Base-by-base conservation (phyloP, 2,113 vertebrate species). In the Morone chrysops region DNA sequence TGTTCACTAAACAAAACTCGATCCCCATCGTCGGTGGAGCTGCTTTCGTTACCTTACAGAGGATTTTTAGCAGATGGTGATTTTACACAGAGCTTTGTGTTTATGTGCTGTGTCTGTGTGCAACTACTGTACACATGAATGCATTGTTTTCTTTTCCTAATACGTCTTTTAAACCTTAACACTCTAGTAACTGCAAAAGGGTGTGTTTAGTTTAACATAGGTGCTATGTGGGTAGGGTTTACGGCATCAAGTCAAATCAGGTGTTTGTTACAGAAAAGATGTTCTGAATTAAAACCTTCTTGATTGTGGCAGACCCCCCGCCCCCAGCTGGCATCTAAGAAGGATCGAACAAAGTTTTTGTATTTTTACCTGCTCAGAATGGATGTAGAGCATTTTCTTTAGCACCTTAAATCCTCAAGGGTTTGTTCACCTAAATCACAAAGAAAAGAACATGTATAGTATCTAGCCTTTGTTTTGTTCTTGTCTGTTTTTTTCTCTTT, bases 11-110 rank as follows among this genome's bases (percentile, higher is more conserved):
- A 10, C 10, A 53, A 70, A 4, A 31, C 31, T 31, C 31, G 31
- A 20, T 25, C 31, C 36, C 10, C 16, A 25, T 8, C 13, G 5
- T 25, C 3, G 3, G 43, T 17, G 22, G 31, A 47, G 17, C n/a
- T 20, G 40, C n/a, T 22, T 5, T 12, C 38, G 36, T 60, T 8
- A 9, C 59, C 11, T 62, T 18, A 25, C 17, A 10, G 12, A 16
- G 45, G 22, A 66, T 76, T 54, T 25, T 53, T 4, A 14, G 8
- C 40, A 56, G 25, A 5, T 20, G 1, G 20, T 41, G 66, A 8
- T 60, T 62, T 67, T 81, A 43, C 43, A 74, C 31, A 14, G 43
- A 67, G 41, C 6, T 60, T 54, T 69, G 47, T 70, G 12, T 75
- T 47, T 56, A 4, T 47, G 40, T 79, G 53, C 47, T 68, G 41